Base-by-base conservation (phyloP, 2,113 vertebrate species). In the Todiramphus saurophagus region DNA sequence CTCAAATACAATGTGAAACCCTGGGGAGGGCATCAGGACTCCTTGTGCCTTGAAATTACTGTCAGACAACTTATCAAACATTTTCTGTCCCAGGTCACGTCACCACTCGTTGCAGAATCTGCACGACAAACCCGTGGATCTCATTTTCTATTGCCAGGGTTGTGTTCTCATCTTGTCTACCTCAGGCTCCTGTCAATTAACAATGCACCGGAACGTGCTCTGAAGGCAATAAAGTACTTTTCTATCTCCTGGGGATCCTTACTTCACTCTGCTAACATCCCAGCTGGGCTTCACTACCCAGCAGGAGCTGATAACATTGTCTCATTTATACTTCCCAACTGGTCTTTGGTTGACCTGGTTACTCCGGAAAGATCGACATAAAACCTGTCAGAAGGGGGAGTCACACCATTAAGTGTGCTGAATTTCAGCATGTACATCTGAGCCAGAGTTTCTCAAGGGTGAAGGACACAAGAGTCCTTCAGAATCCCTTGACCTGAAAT, bases 401-500 rank as follows among this genome's bases (percentile, higher is more conserved):
- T 73, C 3, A 0, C 20, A 20, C 28, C 39, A 39, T 9, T 13
- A n/a, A 51, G 10, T 1, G 1, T 16, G 35, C 50, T 56, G 75
- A 20, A 51, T 70, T 59, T 66, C 11, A 2, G 25, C 25, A 4
- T 13, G 7, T 30, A 4, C 9, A 4, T 23, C 48, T 72, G 60
- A 69, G 66, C 56, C 39, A 33, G 68, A 30, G 43, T 25, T 46
- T 58, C 66, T 70, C 16, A 8, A 50, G 83, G 39, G 39, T 44
- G 21, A 44, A 64, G 53, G 43, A 41, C 39, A 30, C 0, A 0
- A n/a, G 21, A 69, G 35, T 25, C 43, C 37, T 69, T 68, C 78
- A 50, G 79, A 75, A 67, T 33, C 44, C 19, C 51, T 66, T 1
- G 0, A 19, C 30, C 25, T 30, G 50, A 39, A 37, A 62, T 3